A percentile compares a stretch with the other conserved stretches of the same genome.
phyloP scores from a whole-genome alignment of 2,797 vertebrate species.

The Phoebastria nigripes region DNA sequence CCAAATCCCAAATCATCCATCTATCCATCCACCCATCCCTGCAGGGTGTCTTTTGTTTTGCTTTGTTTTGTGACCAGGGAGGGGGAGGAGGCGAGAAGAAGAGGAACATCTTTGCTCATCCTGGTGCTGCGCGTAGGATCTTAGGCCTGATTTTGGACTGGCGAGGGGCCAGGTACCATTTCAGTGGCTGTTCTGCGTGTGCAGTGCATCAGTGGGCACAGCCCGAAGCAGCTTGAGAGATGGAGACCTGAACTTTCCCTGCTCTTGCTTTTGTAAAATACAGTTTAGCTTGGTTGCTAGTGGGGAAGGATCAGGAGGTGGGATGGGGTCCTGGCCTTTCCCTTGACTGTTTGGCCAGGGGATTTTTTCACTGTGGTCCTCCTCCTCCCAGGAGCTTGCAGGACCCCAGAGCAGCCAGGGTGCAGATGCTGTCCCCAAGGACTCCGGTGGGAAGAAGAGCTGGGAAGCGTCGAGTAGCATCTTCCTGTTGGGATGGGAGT shows the following conservation, averaged over 20 bases:
- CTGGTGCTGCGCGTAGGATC: neutral
- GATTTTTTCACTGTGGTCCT: neutral
- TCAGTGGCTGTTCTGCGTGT: neutral
- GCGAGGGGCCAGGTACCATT: rapidly evolving
- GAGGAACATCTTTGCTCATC: neutral
- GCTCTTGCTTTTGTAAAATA: neutral
- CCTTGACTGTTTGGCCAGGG: neutral
- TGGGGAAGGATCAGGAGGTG: neutral
- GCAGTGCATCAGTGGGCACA: neutral
- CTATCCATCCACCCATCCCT: neutral
- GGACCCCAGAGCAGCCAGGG: rapidly evolving
- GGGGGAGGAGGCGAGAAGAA: neutral
- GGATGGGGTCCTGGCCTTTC: neutral
- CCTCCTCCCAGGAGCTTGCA: neutral
- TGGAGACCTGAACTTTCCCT: neutral
- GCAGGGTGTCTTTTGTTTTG: constrained; percentile 11
- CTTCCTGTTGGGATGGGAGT: neutral
- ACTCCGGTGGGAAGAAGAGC: neutral
- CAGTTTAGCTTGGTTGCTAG: neutral
- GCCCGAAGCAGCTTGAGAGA: neutral
- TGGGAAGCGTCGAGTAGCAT: neutral
- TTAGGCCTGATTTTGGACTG: neutral
- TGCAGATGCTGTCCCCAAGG: neutral
- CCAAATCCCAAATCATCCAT: neutral
- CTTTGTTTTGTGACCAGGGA: neutral